Evolutionary conservation across 2,113 vertebrate genomes (phyloP), one percentile per base, ranked within the genome.

Genomic region (Perccottus glenii): DNA sequence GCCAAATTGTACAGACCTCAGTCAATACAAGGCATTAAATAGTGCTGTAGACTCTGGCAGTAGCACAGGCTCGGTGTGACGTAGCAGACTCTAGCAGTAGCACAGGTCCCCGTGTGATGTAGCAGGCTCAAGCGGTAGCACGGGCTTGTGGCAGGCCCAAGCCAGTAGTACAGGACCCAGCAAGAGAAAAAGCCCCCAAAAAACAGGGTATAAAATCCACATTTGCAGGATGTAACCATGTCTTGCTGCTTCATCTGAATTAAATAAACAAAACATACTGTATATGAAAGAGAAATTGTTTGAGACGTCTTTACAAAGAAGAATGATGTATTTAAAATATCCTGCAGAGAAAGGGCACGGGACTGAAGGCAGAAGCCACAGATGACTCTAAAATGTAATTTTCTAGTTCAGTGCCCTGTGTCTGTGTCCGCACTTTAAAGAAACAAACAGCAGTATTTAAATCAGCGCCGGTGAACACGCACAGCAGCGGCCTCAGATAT

Each of bases 321-420:
- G 67, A 57, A 57, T 64, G 87, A 79, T 55, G 67, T 78, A 70
- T 81, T 74, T 73, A 70, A 82, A 86, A 64, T 86, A 84, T 87
- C 67, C 63, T n/a, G 63, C 76, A 79, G 79, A 87, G 74, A 87
- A 87, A 93, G 93, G 92, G 85, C 86, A 81, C 81, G 47, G 59
- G 77, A 77, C 67, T 71, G 14, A 62, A 27, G 19, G 75, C 82
- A 60, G 78, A 75, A 78, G 48, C 87, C 81, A 70, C 88, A 82
- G 80, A 65, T 57, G 72, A 82, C 81, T 91, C 88, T 89, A 80
- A 92, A 93, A 93, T 90, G 89, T 89, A 90, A 92, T 94, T 95
- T 94, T 94, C 92, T 90, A 90, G 91, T 93, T 93, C 91, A 88
- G 84, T 85, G 89, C 92, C 82, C 91, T 77, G 90, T 88, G 89